Evolutionary conservation across 2,888 invertebrate species (phyloP).

Genomic region (Graphium colonna): DNA sequence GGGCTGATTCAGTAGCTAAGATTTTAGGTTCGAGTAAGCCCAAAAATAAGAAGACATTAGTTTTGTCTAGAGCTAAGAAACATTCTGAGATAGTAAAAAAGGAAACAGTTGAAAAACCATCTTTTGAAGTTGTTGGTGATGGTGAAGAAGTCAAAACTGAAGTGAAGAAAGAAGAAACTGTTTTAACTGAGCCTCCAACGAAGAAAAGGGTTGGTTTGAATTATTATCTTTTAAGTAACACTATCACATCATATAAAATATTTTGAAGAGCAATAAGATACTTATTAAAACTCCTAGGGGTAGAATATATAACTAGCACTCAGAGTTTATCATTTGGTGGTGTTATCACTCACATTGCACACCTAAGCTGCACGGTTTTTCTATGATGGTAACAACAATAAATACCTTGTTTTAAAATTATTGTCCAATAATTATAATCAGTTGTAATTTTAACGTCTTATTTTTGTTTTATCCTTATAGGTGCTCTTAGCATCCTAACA

Average conservation of each 20-base stretch:
- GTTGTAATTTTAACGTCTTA: too few species aligned
- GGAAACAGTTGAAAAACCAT: constrained; percentile 66
- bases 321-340: too few species aligned
- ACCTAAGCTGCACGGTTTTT: too few species aligned
- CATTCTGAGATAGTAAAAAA: constrained; percentile 75
- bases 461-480: neutral
- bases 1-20: constrained; percentile 91
- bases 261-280: too few species aligned
- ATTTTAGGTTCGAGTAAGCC: constrained; percentile 88
- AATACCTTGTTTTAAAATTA: too few species aligned
- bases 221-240: neutral
- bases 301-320: too few species aligned
- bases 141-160: constrained; percentile 62
- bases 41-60: constrained; percentile 86
- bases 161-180: constrained; percentile 46
- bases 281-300: too few species aligned
- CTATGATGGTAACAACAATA: too few species aligned
- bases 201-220: constrained; percentile 57
- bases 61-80: constrained; percentile 90
- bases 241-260: too few species aligned
- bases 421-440: too few species aligned
- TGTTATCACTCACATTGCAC: too few species aligned
- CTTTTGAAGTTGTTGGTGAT: constrained; percentile 85
- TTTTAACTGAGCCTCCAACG: constrained; percentile 44
- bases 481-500: too few species aligned